phyloP scores from a whole-genome alignment of 1,140 invertebrate genomes.

The Polypedilum pembai region DNA sequence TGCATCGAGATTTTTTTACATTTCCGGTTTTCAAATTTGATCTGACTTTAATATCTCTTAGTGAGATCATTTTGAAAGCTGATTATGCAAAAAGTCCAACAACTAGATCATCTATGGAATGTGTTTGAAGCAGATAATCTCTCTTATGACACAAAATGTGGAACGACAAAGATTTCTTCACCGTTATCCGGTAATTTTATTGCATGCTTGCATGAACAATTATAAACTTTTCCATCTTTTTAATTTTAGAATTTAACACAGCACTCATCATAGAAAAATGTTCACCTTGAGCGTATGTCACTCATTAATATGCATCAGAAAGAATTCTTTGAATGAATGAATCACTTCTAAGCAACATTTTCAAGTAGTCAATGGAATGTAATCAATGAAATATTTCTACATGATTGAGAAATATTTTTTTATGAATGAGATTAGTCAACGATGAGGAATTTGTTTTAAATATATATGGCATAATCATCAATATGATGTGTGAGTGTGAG shows the following conservation, averaged over 20 bases:
- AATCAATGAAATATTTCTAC: too few relatives aligned
- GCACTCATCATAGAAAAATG: background rate
- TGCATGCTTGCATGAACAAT: background rate
- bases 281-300: too few relatives aligned
- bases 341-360: too few relatives aligned
- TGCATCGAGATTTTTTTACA: background rate
- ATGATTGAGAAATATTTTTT: too few relatives aligned
- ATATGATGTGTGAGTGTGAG: too few relatives aligned
- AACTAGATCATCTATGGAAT: background rate
- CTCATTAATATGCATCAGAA: background rate
- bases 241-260: constrained; percentile 7
- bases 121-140: background rate
- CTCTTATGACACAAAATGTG: background rate
- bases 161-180: background rate
- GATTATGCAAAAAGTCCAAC: constrained; percentile 39
- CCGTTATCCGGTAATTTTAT: background rate
- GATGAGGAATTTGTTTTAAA: too few relatives aligned
- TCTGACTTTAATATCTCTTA: constrained; percentile 40
- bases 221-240: background rate
- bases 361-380: too few relatives aligned
- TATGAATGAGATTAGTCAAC: too few relatives aligned
- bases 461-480: too few relatives aligned
- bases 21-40: constrained; percentile 44
- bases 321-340: too few relatives aligned
- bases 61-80: constrained; percentile 47